A percentile compares a stretch with the other conserved stretches of the same genome.
Evolutionary conservation across 2,797 vertebrate genomes (phyloP).

Genomic region (Eulemur albifrons): DNA sequence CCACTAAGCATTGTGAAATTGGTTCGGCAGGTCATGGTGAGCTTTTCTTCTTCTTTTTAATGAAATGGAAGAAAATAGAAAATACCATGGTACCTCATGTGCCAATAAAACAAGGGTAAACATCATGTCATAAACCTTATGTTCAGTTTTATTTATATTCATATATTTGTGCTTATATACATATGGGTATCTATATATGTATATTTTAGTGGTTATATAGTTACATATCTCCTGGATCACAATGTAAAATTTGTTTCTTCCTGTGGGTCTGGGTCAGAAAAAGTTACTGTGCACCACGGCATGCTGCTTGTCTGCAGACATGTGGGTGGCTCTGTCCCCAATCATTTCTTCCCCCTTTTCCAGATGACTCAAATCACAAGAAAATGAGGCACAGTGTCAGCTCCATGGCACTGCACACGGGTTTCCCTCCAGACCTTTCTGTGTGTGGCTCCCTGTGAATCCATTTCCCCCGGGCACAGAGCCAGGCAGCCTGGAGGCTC

Average conservation of each 20-base stretch:
- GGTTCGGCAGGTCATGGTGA: background rate
- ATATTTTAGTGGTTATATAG: background rate
- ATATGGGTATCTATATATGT: background rate
- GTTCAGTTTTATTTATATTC: background rate
- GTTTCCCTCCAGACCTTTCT: background rate
- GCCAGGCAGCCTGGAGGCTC: background rate
- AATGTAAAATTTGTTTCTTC: background rate
- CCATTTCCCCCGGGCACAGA: background rate
- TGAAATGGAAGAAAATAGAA: background rate
- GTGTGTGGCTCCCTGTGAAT: background rate
- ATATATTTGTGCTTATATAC: accelerated
- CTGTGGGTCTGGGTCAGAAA: background rate
- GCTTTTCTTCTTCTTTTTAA: background rate
- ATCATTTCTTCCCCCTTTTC: background rate
- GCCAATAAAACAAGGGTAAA: background rate
- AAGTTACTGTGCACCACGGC: no score
- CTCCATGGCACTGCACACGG: accelerated
- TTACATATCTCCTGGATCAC: background rate
- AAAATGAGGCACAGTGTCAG: background rate
- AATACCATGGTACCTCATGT: background rate
- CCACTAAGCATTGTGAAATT: background rate
- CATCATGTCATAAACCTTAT: background rate
- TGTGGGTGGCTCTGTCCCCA: no score
- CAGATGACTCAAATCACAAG: background rate
- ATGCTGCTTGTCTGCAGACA: background rate